Evolutionary conservation across 1,140 invertebrate genomes (phyloP).

Genomic region (Monomorium pharaonis): DNA sequence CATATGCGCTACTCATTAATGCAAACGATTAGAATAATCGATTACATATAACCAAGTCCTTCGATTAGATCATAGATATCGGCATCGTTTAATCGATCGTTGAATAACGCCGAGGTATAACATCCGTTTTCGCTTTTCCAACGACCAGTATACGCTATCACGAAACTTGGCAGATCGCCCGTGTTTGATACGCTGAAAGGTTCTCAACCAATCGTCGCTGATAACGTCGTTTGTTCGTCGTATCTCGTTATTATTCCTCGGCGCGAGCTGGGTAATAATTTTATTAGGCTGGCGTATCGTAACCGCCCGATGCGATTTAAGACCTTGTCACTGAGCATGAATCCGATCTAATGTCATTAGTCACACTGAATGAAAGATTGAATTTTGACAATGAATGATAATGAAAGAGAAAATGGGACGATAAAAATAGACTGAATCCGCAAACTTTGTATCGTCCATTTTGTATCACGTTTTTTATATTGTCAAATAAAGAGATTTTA

Average conservation of each 20-base stretch:
- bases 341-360: constrained; percentile 27
- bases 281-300: constrained; percentile 19
- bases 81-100: constrained; percentile 18
- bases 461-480: background rate
- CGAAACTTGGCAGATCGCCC: constrained; percentile 74
- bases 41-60: background rate
- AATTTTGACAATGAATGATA: background rate
- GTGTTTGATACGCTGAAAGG: constrained; percentile 63
- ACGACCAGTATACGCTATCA: constrained; percentile 62
- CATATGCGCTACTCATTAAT: background rate
- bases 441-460: background rate
- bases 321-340: constrained; percentile 2
- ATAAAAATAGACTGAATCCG: background rate
- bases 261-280: constrained; percentile 45
- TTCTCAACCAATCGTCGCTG: constrained; percentile 46
- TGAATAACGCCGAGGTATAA: background rate
- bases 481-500: background rate
- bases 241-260: constrained; percentile 41
- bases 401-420: background rate
- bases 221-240: constrained; percentile 45
- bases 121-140: constrained; percentile 57
- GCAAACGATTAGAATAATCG: constrained; percentile 7
- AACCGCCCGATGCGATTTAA: constrained; percentile 29
- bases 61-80: background rate
- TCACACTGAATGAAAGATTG: background rate